A percentile compares a stretch with the other conserved stretches of the same genome.
phyloP scores from a whole-genome alignment of 2,113 vertebrate genomes.

The Nesogale talazaci region DNA sequence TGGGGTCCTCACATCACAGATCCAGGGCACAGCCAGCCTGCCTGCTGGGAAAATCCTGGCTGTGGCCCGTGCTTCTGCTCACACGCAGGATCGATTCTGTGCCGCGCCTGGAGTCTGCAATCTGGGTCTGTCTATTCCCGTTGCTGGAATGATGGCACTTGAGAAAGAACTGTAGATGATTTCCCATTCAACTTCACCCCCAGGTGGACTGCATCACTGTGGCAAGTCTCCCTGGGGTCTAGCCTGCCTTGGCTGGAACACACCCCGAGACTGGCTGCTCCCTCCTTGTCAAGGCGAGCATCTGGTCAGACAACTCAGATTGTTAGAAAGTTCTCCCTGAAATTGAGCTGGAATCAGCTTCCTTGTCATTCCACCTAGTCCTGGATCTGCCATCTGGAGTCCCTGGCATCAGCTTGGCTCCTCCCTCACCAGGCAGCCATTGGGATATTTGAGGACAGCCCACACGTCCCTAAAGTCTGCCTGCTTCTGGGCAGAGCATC shows the following conservation, averaged over 20 bases:
- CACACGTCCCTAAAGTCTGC: background rate
- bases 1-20: background rate
- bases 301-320: constrained; percentile 74
- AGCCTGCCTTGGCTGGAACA: constrained; percentile 53
- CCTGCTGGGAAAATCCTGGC: background rate
- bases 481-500: constrained; percentile 1
- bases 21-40: background rate
- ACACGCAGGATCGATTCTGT: background rate
- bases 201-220: no score
- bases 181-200: accelerated
- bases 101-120: background rate
- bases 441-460: constrained; percentile 75
- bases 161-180: background rate
- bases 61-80: background rate
- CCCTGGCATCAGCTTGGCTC: constrained; percentile 71
- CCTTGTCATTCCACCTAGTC: constrained; percentile 74
- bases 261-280: constrained; percentile 30
- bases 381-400: constrained; percentile 79
- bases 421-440: constrained; percentile 65
- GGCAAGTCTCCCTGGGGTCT: background rate
- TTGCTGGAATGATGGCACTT: background rate
- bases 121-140: background rate
- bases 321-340: constrained; percentile 78
- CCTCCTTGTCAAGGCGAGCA: background rate
- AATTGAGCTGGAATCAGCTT: constrained; percentile 69